phyloP scores from a whole-genome alignment of 2,797 vertebrate genomes.

The Chelidonichthys spinosus region DNA sequence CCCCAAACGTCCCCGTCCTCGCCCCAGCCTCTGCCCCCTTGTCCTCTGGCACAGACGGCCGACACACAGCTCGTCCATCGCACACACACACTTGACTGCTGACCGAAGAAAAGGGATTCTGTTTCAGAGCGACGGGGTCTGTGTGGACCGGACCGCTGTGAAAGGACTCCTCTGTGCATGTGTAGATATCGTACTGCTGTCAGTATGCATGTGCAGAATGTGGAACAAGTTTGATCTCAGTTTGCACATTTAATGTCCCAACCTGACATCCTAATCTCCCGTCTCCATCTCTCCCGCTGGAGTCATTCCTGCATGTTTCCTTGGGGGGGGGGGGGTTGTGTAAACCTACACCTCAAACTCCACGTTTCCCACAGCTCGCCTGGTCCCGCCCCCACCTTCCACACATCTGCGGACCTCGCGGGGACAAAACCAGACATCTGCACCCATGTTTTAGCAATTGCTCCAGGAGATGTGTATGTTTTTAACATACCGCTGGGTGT shows the following conservation, averaged over 20 bases:
- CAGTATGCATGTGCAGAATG: constrained; percentile 16
- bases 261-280: constrained; percentile 37
- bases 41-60: constrained; percentile 51
- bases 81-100: constrained; percentile 12
- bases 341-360: constrained; percentile 57
- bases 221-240: constrained; percentile 26
- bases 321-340: constrained; percentile 16
- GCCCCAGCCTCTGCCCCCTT: constrained; percentile 39
- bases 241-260: constrained; percentile 30
- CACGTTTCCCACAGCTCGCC: constrained; percentile 61
- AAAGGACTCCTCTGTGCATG: constrained; percentile 61
- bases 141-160: constrained; percentile 42
- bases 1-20: constrained; percentile 68
- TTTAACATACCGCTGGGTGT: constrained; percentile 54
- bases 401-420: constrained; percentile 36
- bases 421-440: constrained; percentile 55
- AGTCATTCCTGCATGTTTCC: constrained; percentile 46
- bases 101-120: constrained; percentile 72
- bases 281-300: constrained; percentile 34
- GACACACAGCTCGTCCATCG: constrained; percentile 5
- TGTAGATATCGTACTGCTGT: constrained; percentile 7
- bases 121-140: constrained; percentile 58
- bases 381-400: constrained; percentile 21
- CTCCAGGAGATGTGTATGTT: constrained; percentile 44
- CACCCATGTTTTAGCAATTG: constrained; percentile 54